phyloP scores from a whole-genome alignment of 2,888 invertebrate genomes.

The Brenthis ino region DNA sequence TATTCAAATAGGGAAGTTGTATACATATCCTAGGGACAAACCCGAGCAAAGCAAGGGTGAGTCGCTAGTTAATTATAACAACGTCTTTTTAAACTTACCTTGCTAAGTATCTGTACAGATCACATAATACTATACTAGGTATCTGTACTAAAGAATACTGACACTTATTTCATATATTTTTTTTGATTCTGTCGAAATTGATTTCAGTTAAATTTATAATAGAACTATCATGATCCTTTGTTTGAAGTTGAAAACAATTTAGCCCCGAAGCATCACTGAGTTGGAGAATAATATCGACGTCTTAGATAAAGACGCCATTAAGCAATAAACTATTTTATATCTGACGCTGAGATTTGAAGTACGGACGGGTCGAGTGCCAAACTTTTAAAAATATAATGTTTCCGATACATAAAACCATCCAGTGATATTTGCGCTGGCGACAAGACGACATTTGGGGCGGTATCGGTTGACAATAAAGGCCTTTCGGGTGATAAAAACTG shows the following conservation, averaged over 20 bases:
- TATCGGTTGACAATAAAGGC: conserved; percentile 81
- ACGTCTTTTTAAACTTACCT: too few species aligned
- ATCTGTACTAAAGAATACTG: too few species aligned
- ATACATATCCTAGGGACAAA: too few species aligned
- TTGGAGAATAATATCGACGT: conserved; percentile 33
- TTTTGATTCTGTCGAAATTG: neutral
- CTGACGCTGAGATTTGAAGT: conserved; percentile 43
- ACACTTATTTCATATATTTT: neutral
- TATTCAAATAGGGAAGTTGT: too few species aligned
- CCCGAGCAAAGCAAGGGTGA: too few species aligned
- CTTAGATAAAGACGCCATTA: conserved; percentile 42
- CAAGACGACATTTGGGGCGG: conserved; percentile 73
- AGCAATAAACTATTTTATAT: conserved; percentile 43
- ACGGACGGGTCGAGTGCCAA: conserved; percentile 58
- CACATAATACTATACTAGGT: too few species aligned
- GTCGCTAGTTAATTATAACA: too few species aligned
- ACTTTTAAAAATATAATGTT: conserved; percentile 77
- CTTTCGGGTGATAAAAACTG: conserved; percentile 82
- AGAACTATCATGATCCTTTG: conserved; percentile 20
- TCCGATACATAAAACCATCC: conserved; percentile 80
- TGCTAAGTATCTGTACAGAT: too few species aligned
- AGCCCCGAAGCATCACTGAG: conserved; percentile 19
- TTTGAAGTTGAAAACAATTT: conserved; percentile 28
- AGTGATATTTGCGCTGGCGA: conserved; percentile 77
- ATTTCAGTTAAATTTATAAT: conserved; percentile 20